Evolutionary conservation across 2,888 invertebrate species (phyloP).

Genomic region (Patella ulyssiponensis): DNA sequence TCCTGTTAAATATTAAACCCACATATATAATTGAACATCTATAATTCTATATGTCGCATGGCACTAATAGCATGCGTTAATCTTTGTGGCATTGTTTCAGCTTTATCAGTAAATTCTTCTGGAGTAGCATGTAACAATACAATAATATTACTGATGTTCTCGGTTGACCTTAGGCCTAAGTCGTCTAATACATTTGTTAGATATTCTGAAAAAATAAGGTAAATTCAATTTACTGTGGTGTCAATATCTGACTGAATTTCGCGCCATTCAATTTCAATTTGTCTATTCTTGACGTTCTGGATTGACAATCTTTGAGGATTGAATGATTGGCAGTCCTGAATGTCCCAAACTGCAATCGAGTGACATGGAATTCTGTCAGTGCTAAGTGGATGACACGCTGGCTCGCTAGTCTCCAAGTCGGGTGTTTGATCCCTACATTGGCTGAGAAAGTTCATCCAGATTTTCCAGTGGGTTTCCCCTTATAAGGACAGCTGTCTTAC

Average conservation of each 20-base stretch:
- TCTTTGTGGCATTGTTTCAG: slow-evolving; percentile 80
- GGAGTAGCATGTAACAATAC: slow-evolving; percentile 79
- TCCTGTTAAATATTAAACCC: no score
- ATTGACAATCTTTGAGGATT: background rate
- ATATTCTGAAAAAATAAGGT: slow-evolving; percentile 77
- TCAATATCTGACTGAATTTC: background rate
- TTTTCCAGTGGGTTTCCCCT: no score
- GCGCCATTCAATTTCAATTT: background rate
- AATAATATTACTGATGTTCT: slow-evolving; percentile 80
- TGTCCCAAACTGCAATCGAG: no score
- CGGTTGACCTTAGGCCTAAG: slow-evolving; percentile 81
- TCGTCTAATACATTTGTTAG: slow-evolving; percentile 87
- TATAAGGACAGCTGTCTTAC: no score
- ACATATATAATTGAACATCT: background rate
- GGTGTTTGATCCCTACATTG: no score
- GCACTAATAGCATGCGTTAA: slow-evolving; percentile 83
- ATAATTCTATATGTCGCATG: slow-evolving; percentile 80
- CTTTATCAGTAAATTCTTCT: slow-evolving; percentile 80
- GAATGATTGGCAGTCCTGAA: no score
- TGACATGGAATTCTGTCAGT: no score
- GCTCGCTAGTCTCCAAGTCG: no score
- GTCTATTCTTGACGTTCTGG: background rate
- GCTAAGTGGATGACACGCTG: no score
- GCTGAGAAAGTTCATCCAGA: no score
- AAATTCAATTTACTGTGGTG: no score